Conservation (phyloP, 2,797 vertebrate species). For the Bradypodion ventrale region DNA sequence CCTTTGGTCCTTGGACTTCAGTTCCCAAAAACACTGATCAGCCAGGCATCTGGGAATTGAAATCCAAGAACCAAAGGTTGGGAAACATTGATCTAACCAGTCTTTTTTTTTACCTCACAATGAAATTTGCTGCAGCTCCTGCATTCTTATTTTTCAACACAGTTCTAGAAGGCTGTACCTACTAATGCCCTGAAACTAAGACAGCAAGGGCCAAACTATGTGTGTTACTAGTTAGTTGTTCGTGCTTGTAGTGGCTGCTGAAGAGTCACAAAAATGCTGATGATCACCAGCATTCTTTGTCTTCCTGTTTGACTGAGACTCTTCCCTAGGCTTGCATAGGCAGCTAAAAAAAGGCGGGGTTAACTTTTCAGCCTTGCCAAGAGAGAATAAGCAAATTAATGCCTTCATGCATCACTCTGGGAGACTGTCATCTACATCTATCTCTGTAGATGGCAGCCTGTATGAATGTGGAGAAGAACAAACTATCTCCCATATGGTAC, state of each 20-base stretch:
- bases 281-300: rapidly evolving
- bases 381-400: constrained; percentile 41
- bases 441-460: too few species aligned
- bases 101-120: neutral
- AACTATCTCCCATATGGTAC: too few species aligned
- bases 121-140: neutral
- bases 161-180: neutral
- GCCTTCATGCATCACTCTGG: neutral
- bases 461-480: too few species aligned
- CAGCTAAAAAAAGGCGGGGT: constrained; percentile 43
- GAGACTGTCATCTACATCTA: too few species aligned
- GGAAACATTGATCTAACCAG: too few species aligned
- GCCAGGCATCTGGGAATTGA: too few species aligned
- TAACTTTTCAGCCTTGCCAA: constrained; percentile 41
- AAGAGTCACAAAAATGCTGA: neutral
- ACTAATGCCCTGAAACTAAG: neutral
- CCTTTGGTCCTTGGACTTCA: too few species aligned
- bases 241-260: neutral
- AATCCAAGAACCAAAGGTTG: too few species aligned
- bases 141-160: neutral
- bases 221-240: neutral
- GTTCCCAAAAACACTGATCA: too few species aligned
- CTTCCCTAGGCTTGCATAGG: constrained; percentile 1
- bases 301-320: neutral
- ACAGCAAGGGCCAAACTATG: neutral